Conservation (phyloP, 2,797 vertebrate genomes). For the Otus scops region DNA sequence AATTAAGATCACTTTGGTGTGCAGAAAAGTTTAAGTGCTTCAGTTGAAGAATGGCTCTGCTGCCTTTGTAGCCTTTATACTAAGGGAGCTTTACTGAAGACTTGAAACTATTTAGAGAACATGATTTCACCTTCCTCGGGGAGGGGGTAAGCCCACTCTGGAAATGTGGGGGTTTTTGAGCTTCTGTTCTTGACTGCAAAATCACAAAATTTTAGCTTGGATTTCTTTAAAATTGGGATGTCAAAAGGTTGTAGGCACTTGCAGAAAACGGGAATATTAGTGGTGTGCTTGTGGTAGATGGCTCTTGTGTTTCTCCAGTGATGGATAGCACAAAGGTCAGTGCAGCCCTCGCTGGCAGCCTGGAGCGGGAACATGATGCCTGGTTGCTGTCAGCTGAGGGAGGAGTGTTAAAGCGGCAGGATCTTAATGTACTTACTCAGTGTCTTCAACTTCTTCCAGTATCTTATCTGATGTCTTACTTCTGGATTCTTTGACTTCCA, state of each 20-base stretch:
- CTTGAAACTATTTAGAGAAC: not conserved
- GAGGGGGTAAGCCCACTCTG: not conserved
- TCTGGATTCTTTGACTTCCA: not conserved
- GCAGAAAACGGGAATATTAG: not conserved
- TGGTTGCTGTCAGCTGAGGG: not conserved
- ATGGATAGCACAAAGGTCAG: not conserved
- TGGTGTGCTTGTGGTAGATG: not conserved
- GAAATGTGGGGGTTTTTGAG: not conserved
- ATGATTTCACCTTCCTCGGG: not conserved
- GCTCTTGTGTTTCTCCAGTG: not conserved
- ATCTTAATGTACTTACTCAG: not conserved
- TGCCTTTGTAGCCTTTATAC: not conserved
- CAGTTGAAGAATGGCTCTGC: not conserved
- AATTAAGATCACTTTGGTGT: not conserved
- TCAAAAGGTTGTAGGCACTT: not conserved
- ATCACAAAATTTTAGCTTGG: rapidly evolving
- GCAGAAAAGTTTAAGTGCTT: not conserved
- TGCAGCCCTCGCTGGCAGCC: not conserved
- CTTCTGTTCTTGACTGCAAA: not conserved
- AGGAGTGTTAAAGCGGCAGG: not conserved
- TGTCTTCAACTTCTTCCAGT: not conserved
- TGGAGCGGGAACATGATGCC: not conserved
- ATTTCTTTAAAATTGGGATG: not conserved
- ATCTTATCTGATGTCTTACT: not conserved
- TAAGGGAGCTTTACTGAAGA: not conserved